Conservation (phyloP, 1,140 invertebrate species). For the Zophobas morio region DNA sequence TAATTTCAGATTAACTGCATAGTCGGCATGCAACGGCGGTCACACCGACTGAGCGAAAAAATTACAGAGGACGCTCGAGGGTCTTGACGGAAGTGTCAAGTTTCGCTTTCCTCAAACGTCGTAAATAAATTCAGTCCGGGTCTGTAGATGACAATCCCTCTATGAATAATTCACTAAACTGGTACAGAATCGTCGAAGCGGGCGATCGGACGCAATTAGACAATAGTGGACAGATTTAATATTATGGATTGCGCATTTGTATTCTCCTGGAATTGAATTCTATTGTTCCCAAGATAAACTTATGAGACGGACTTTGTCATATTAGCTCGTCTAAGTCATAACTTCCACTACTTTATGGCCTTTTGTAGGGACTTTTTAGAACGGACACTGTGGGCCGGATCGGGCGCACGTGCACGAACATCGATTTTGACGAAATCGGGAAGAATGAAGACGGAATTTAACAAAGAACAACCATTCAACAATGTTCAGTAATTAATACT, state of each 20-base stretch:
- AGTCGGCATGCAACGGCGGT: background rate
- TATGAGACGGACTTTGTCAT: constrained; percentile 58
- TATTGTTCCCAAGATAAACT: constrained; percentile 61
- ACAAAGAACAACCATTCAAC: no score
- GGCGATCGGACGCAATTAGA: constrained; percentile 63
- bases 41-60: constrained; percentile 11
- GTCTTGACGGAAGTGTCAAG: no score
- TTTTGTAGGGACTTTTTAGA: no score
- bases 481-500: no score
- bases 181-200: constrained; percentile 50
- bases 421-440: no score
- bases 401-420: no score
- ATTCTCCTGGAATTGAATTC: constrained; percentile 61
- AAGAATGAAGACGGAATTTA: no score
- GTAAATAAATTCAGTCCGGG: constrained; percentile 19
- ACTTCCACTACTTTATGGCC: constrained; percentile 30
- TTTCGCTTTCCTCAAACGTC: no score
- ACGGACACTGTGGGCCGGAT: no score
- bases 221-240: constrained; percentile 63
- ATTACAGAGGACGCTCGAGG: background rate
- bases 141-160: constrained; percentile 52
- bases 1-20: background rate
- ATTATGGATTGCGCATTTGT: constrained; percentile 63
- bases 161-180: constrained; percentile 60
- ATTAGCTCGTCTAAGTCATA: constrained; percentile 46